These are phyloP conservation scores for Hydra vulgaris DNA, from an alignment of 30 jellyfish, hydroid and myxozoan genomes.

Conservation along the genomic window DNA sequence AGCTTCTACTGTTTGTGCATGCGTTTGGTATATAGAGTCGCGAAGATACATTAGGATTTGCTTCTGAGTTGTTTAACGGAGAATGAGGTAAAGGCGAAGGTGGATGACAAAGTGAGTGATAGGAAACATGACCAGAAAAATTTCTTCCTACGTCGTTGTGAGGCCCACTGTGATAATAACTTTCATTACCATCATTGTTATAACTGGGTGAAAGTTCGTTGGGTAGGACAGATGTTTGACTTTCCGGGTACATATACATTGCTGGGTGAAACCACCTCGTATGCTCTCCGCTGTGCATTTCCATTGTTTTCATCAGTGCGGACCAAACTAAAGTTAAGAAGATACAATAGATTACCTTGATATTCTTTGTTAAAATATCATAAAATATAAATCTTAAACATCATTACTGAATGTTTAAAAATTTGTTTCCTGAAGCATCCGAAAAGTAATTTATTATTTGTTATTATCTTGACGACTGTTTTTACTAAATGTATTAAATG, in stretches of 20 bases:
- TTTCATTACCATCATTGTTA: conserved; percentile 7
- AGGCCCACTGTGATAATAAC: conserved; percentile 13
- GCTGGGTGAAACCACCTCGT: conserved; percentile 32
- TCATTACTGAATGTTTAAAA: background rate
- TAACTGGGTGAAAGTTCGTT: conserved; percentile 18
- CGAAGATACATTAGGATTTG: conserved; percentile 5
- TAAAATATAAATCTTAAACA: background rate
- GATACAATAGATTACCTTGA: background rate
- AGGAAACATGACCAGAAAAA: background rate
- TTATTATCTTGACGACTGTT: background rate
- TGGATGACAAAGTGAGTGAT: conserved; percentile 22
- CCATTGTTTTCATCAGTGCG: conserved; percentile 13
- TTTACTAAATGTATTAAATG: background rate
- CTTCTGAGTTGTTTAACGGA: conserved; percentile 19
- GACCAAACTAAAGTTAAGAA: background rate
- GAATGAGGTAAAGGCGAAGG: conserved; percentile 18
- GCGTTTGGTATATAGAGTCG: conserved; percentile 26
- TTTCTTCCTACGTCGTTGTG: conserved; percentile 14
- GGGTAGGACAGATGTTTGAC: background rate
- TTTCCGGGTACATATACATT: conserved; percentile 20
- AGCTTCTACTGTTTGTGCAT: conserved; percentile 17
- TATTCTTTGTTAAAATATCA: background rate
- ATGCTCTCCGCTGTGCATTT: conserved; percentile 23
- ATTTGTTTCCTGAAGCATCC: background rate
- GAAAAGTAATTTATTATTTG: background rate